These are phyloP conservation scores for Fregetta grallaria DNA, from an alignment of 2,113 vertebrate genomes.

Conservation along the genomic window DNA sequence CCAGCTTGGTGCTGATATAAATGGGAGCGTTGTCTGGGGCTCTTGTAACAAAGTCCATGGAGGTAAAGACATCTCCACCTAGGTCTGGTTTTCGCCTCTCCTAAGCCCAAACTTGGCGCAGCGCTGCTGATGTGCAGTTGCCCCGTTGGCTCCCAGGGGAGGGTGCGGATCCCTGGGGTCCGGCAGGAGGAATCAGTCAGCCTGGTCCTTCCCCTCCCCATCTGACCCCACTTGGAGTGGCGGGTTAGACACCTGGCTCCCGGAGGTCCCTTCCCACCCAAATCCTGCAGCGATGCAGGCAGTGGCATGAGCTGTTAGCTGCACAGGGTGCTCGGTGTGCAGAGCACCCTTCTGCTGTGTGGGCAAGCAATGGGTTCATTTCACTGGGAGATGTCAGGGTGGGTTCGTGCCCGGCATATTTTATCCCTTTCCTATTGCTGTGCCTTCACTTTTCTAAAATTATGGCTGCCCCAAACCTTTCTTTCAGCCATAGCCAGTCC, in stretches of 20 bases:
- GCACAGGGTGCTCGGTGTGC: background rate
- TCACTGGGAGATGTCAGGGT: too few relatives aligned
- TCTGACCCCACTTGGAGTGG: background rate
- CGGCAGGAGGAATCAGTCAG: background rate
- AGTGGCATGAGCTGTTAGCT: background rate
- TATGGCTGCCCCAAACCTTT: background rate
- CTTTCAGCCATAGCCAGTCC: background rate
- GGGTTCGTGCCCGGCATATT: background rate
- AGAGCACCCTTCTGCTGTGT: background rate
- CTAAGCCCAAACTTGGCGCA: accelerated
- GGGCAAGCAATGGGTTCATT: background rate
- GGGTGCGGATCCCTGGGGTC: background rate
- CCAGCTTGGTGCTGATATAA: background rate
- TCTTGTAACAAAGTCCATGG: background rate
- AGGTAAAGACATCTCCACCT: background rate
- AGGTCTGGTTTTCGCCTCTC: background rate
- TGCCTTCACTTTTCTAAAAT: background rate
- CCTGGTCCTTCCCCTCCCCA: background rate
- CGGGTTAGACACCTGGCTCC: background rate
- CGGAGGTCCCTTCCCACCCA: background rate
- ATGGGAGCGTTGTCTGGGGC: accelerated
- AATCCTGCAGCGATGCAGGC: background rate
- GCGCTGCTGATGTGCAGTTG: background rate
- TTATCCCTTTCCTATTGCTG: background rate
- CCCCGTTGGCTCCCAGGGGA: background rate